These are phyloP conservation scores for Drosophila anomalata DNA, from an alignment of 2,888 invertebrate species.

Conservation along the genomic window DNA sequence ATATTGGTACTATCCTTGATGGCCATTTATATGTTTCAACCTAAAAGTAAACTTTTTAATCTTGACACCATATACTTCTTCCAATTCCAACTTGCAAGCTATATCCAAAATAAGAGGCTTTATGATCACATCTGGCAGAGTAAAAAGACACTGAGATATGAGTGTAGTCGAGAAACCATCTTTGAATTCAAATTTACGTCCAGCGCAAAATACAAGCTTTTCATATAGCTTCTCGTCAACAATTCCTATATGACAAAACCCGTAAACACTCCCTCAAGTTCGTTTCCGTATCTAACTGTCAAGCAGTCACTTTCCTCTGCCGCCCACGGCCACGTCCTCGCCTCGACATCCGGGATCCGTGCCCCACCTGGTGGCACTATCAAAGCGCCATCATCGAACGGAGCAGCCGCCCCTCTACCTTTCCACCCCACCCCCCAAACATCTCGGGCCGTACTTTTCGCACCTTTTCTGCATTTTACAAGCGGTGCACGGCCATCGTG, in stretches of 20 bases:
- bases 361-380: slow-evolving; percentile 44
- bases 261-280: not conserved
- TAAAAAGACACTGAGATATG: not conserved
- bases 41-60: too few relatives aligned
- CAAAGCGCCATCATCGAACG: slow-evolving; percentile 64
- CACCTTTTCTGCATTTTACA: slow-evolving; percentile 76
- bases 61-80: too few relatives aligned
- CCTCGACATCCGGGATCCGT: slow-evolving; percentile 6
- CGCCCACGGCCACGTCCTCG: not conserved
- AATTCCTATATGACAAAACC: not conserved
- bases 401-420: slow-evolving; percentile 32
- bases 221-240: not conserved
- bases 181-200: not conserved
- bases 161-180: not conserved
- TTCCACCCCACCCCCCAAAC: slow-evolving; percentile 10
- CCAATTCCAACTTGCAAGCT: too few relatives aligned
- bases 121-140: too few relatives aligned
- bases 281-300: slow-evolving; percentile 8
- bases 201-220: not conserved
- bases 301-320: slow-evolving; percentile 13
- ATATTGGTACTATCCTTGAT: too few relatives aligned
- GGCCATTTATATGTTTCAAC: too few relatives aligned
- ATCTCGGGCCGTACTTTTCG: slow-evolving; percentile 59
- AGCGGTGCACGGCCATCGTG: slow-evolving; percentile 25
- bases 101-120: too few relatives aligned